A percentile compares a stretch with the other conserved stretches of the same genome.
These are phyloP conservation scores for Diceros bicornis DNA, from an alignment of 2,797 vertebrate species.

Conservation along the genomic window DNA sequence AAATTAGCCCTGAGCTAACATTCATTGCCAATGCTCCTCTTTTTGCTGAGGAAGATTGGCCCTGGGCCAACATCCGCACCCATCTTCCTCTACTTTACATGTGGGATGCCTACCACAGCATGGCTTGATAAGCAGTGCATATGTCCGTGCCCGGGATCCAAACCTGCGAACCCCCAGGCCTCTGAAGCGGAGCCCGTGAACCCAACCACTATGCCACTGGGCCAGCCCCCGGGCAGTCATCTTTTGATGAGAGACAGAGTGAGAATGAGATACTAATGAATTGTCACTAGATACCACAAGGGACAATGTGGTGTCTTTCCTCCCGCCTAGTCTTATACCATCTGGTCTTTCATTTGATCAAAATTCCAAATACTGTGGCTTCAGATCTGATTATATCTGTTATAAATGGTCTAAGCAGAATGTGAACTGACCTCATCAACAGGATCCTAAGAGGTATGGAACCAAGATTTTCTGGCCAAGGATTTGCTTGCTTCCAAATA, in stretches of 20 bases:
- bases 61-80: too few relatives aligned
- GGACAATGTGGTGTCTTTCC: background rate
- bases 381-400: background rate
- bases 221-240: background rate
- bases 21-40: too few relatives aligned
- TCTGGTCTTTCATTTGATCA: background rate
- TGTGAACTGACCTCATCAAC: background rate
- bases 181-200: too few relatives aligned
- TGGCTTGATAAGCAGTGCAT: too few relatives aligned
- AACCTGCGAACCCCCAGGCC: too few relatives aligned
- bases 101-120: too few relatives aligned
- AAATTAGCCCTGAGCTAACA: too few relatives aligned
- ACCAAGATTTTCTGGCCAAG: background rate
- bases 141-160: too few relatives aligned
- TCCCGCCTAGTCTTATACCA: background rate
- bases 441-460: background rate
- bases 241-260: background rate
- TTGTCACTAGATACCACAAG: background rate
- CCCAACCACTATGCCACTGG: too few relatives aligned
- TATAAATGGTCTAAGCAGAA: background rate
- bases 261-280: background rate
- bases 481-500: conserved; percentile 17
- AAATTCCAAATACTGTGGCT: background rate
- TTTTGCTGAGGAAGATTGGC: too few relatives aligned
- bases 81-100: too few relatives aligned